A percentile compares a stretch with the other conserved stretches of the same genome.
These are phyloP conservation scores for Crocidura indochinensis DNA, from an alignment of 2,797 vertebrate species.

Conservation along the genomic window DNA sequence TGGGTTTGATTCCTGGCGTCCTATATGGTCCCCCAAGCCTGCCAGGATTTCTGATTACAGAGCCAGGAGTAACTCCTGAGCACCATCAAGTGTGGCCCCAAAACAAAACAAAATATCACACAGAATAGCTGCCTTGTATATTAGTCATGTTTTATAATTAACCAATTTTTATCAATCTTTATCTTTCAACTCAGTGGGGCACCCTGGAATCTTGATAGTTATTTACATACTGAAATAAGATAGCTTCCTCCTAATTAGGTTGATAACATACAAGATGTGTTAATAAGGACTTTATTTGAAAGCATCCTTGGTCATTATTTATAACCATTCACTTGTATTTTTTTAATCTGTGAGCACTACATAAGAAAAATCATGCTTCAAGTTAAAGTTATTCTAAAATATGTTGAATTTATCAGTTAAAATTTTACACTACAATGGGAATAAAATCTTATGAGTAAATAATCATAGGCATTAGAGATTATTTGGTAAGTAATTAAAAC, in stretches of 20 bases:
- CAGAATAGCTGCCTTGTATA: neutral
- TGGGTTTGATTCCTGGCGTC: too few species aligned
- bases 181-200: constrained; percentile 32
- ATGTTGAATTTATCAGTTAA: constrained; percentile 40
- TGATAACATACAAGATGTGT: constrained; percentile 3
- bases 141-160: constrained; percentile 36
- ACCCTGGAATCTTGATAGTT: neutral
- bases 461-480: constrained; percentile 66
- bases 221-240: constrained; percentile 1
- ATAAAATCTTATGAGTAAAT: constrained; percentile 67
- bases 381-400: constrained; percentile 56
- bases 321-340: constrained; percentile 50
- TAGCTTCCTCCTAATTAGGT: constrained; percentile 20
- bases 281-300: constrained; percentile 48
- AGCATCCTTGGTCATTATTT: constrained; percentile 38
- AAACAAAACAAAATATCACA: too few species aligned
- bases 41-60: too few species aligned
- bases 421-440: constrained; percentile 62
- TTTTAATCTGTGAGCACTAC: constrained; percentile 59
- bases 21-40: too few species aligned
- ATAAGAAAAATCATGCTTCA: constrained; percentile 57
- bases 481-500: constrained; percentile 67
- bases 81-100: too few species aligned
- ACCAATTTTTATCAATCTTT: constrained; percentile 36
- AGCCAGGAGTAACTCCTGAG: too few species aligned